Percentiles rank a stretch among this genome's conserved stretches.
Conservation (phyloP, 23 tunicate genomes). For the Pegea sp. region DNA sequence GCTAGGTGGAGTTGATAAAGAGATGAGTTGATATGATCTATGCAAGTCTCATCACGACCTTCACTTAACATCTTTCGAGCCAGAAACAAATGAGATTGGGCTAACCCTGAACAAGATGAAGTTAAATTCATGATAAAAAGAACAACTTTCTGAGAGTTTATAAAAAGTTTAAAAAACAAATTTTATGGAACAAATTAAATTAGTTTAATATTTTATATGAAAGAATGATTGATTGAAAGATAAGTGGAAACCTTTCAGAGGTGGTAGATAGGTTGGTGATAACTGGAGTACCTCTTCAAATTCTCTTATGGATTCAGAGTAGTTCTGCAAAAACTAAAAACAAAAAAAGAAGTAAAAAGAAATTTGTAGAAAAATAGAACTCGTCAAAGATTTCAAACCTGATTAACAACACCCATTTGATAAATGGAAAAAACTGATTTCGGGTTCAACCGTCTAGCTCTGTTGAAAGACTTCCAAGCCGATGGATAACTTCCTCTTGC, state of each 20-base stretch:
- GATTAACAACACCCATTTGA: conserved; percentile 72
- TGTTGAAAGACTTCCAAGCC: conserved; percentile 61
- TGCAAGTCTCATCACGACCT: conserved; percentile 38
- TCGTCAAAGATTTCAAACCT: conserved; percentile 7
- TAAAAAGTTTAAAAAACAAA: neutral
- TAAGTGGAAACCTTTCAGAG: conserved; percentile 56
- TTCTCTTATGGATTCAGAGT: neutral
- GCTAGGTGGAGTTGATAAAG: conserved; percentile 16
- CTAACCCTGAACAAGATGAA: too few species aligned
- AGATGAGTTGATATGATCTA: conserved; percentile 26
- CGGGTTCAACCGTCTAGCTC: conserved; percentile 38
- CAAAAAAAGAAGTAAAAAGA: neutral
- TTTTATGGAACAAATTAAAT: neutral
- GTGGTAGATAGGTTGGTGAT: conserved; percentile 42
- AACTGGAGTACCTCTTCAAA: conserved; percentile 15
- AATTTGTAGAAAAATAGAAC: neutral
- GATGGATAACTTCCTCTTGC: conserved; percentile 60
- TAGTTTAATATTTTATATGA: too few species aligned
- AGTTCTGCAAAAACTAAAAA: neutral
- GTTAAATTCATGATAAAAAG: too few species aligned
- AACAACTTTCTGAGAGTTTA: too few species aligned
- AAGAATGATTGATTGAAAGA: too few species aligned
- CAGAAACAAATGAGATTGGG: conserved; percentile 37
- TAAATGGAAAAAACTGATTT: conserved; percentile 40
- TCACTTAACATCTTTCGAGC: conserved; percentile 30